A percentile compares a stretch with the other conserved stretches of the same genome.
Conservation (phyloP, 2,113 vertebrate genomes). For the Dipodomys ordii region DNA sequence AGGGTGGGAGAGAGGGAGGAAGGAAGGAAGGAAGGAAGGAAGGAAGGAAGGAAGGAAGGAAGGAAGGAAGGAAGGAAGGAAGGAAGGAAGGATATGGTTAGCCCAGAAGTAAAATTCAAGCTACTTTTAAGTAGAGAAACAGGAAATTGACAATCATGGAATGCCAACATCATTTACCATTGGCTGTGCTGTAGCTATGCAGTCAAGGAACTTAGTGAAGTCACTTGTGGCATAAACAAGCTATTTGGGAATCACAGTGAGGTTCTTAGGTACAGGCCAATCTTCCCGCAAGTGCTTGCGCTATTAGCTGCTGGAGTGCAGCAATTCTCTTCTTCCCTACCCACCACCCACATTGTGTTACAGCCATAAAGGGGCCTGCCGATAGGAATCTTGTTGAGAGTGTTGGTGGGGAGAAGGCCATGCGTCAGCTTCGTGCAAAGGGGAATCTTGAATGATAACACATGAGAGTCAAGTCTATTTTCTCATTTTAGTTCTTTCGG, state of each 20-base stretch:
- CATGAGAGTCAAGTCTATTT: background rate
- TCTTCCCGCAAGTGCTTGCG: background rate
- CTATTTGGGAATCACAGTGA: background rate
- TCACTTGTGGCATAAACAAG: background rate
- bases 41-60: no score
- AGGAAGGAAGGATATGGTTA: background rate
- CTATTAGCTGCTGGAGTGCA: background rate
- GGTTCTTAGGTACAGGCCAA: background rate
- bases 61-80: no score
- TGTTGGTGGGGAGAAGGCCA: background rate
- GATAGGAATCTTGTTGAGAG: background rate
- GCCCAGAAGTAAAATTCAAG: background rate
- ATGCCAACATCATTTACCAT: background rate
- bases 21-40: no score
- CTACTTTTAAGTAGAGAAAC: background rate
- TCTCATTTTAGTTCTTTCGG: background rate
- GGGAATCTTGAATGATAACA: background rate
- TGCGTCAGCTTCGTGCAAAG: background rate
- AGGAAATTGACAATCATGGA: background rate
- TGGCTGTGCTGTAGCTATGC: background rate
- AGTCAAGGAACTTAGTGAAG: background rate
- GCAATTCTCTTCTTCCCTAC: background rate
- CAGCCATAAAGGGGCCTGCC: background rate
- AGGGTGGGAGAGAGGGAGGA: no score
- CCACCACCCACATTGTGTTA: background rate